A percentile compares a stretch with the other conserved stretches of the same genome.
phyloP scores from a whole-genome alignment of 64 coral and sea anemone species.

The Cladopsammia gracilis region DNA sequence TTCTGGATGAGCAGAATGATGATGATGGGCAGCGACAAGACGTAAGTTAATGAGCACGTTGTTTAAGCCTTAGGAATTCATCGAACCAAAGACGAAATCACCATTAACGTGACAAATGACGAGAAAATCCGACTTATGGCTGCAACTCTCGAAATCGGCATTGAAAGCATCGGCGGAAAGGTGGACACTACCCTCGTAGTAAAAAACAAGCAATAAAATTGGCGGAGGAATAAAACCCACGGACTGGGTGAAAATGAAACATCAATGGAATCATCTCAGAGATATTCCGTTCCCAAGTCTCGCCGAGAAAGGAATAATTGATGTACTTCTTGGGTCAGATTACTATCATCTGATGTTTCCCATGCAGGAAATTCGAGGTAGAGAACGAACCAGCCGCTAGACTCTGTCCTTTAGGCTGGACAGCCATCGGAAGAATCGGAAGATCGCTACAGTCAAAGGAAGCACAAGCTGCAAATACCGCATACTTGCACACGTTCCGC shows the following conservation, averaged over 20 bases:
- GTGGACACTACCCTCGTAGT: conserved; percentile 50
- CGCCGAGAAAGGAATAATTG: conserved; percentile 9
- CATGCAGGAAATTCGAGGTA: conserved; percentile 16
- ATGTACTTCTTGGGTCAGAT: conserved; percentile 17
- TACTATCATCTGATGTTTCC: conserved; percentile 27
- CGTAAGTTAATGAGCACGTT: conserved; percentile 49
- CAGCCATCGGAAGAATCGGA: conserved; percentile 28
- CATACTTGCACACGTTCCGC: conserved; percentile 1
- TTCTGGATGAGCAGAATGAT: conserved; percentile 21
- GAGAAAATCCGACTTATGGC: conserved; percentile 36
- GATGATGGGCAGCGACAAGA: conserved; percentile 45
- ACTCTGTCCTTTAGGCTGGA: conserved; percentile 45
- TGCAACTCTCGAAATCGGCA: not conserved
- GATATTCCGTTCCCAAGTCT: conserved; percentile 20
- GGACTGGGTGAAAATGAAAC: not conserved
- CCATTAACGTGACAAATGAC: conserved; percentile 60
- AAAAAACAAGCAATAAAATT: conserved; percentile 47
- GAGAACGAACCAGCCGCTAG: conserved; percentile 25
- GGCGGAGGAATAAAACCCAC: conserved; percentile 34
- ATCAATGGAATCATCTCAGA: conserved; percentile 39
- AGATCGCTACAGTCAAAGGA: not conserved
- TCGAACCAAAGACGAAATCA: conserved; percentile 38
- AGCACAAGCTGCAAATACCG: not conserved
- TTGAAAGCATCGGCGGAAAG: conserved; percentile 31
- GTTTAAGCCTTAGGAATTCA: conserved; percentile 40